These are phyloP conservation scores for Ptilorrhoa leucosticta DNA, from an alignment of 2,113 vertebrate species.

Conservation along the genomic window DNA sequence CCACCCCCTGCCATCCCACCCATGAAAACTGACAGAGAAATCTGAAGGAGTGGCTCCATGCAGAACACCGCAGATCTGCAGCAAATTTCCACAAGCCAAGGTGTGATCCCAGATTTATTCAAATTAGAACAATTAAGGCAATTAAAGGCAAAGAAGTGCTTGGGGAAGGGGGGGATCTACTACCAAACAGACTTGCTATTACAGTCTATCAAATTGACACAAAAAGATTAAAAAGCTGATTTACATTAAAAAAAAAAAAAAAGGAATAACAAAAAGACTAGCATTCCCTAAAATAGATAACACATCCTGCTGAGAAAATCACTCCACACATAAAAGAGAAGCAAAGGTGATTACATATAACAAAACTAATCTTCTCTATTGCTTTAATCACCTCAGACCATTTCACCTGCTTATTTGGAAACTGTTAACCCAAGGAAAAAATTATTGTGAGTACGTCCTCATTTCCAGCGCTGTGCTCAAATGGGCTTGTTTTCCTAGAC, in stretches of 20 bases:
- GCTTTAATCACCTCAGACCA: constrained; percentile 73
- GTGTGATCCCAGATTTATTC: constrained; percentile 70
- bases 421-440: constrained; percentile 47
- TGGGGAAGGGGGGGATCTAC: background rate
- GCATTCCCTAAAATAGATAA: constrained; percentile 73
- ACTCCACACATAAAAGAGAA: constrained; percentile 67
- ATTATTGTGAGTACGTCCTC: constrained; percentile 34
- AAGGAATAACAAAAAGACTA: background rate
- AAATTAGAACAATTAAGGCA: constrained; percentile 73
- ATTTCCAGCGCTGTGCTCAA: constrained; percentile 41
- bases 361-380: constrained; percentile 74
- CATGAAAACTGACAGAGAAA: background rate
- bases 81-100: constrained; percentile 60
- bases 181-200: constrained; percentile 69
- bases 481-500: constrained; percentile 28
- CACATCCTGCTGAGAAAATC: constrained; percentile 70
- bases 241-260: constrained; percentile 53
- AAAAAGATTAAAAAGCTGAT: constrained; percentile 76
- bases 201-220: constrained; percentile 72
- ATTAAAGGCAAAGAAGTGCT: constrained; percentile 71
- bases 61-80: background rate
- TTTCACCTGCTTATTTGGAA: constrained; percentile 74
- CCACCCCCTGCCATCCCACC: background rate
- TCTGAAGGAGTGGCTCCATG: background rate
- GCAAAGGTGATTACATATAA: constrained; percentile 74